Conservation (phyloP, 2,113 vertebrate species). For the Amblyopsis rosae region DNA sequence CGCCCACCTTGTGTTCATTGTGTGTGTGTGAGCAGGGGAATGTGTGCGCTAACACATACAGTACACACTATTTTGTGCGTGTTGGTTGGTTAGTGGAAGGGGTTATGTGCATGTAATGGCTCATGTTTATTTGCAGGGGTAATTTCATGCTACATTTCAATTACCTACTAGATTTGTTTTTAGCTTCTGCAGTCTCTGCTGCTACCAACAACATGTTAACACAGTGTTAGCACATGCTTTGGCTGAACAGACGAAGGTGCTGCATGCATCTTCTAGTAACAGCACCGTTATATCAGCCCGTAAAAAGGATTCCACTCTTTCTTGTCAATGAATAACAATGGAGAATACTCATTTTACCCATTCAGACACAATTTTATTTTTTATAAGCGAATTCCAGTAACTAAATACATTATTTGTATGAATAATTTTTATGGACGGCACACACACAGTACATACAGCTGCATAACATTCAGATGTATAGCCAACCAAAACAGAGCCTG, state of each 20-base stretch:
- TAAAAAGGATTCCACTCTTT: conserved; percentile 78
- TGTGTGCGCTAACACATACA: conserved; percentile 19
- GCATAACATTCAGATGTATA: background rate
- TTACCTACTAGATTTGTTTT: conserved; percentile 97
- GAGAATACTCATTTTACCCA: conserved; percentile 50
- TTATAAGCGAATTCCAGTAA: no score
- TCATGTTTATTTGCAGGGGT: conserved; percentile 97
- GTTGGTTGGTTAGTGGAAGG: conserved; percentile 35
- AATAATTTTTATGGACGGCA: no score
- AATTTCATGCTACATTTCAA: conserved; percentile 99
- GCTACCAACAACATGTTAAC: conserved; percentile 82
- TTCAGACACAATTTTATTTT: conserved; percentile 16
- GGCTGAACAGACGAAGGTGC: conserved; percentile 78
- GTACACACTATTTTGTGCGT: conserved; percentile 34
- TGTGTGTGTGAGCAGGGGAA: conserved; percentile 26
- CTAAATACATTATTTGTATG: no score
- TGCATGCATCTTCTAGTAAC: background rate
- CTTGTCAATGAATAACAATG: conserved; percentile 80
- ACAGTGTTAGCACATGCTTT: conserved; percentile 66
- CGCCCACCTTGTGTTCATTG: conserved; percentile 64
- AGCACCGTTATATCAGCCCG: conserved; percentile 71
- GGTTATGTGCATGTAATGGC: conserved; percentile 93
- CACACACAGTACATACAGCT: no score
- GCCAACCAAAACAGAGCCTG: background rate
- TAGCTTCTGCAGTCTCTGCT: conserved; percentile 85